Conservation (phyloP, 1,140 invertebrate species). For the Leucophenga varia region DNA sequence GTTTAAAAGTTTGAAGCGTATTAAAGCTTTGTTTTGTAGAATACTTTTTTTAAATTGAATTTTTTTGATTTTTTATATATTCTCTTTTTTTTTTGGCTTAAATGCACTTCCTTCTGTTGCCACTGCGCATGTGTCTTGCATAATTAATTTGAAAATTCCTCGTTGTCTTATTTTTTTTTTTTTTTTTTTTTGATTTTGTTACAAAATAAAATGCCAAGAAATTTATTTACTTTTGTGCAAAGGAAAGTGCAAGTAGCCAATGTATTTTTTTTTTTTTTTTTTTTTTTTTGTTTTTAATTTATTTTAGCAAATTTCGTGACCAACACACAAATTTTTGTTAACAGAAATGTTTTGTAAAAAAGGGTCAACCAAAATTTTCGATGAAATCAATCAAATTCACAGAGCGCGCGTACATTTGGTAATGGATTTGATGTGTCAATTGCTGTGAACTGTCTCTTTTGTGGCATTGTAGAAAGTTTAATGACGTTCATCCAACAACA, state of each 20-base stretch:
- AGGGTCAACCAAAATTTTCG: neutral
- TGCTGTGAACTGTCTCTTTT: too few species aligned
- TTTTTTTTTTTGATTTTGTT: neutral
- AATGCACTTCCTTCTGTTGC: too few species aligned
- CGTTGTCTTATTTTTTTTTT: too few species aligned
- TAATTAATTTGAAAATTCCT: slow-evolving; percentile 32
- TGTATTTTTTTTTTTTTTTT: neutral
- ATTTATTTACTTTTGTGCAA: slow-evolving; percentile 13
- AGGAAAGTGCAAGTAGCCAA: slow-evolving; percentile 45
- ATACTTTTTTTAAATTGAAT: too few species aligned
- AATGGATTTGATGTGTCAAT: neutral
- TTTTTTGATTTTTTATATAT: too few species aligned
- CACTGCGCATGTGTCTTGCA: slow-evolving; percentile 22
- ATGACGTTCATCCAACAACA: too few species aligned
- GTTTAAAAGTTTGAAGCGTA: too few species aligned
- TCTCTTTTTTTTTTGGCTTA: too few species aligned
- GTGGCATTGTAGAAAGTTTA: slow-evolving; percentile 1
- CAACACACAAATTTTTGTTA: neutral
- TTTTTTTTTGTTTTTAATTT: slow-evolving; percentile 9
- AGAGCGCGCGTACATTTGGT: neutral
- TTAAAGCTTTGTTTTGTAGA: too few species aligned
- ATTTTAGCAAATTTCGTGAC: neutral
- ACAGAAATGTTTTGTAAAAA: neutral
- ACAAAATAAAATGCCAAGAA: slow-evolving; percentile 15
- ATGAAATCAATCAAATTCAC: slow-evolving; percentile 3